phyloP scores from a whole-genome alignment of 1,140 invertebrate species.

The Diabrotica virgifera region DNA sequence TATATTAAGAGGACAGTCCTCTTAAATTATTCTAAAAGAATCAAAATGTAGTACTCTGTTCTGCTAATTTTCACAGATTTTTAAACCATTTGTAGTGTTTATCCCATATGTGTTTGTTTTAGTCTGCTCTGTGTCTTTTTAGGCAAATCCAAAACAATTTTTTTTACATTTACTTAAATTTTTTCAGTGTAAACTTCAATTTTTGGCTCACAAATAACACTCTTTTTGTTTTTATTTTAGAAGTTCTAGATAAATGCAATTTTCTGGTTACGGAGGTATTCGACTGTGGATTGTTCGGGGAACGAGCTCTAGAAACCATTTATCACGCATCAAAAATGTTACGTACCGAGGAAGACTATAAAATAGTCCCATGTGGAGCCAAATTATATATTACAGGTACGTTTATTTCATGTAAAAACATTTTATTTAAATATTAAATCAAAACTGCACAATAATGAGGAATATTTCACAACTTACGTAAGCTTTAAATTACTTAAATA shows the following conservation, averaged over 20 bases:
- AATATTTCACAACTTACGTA: no score
- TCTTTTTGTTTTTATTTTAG: slow-evolving; percentile 4
- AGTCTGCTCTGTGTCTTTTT: no score
- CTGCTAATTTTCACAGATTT: no score
- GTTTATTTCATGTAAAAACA: not conserved
- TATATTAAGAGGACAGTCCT: no score
- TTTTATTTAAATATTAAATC: no score
- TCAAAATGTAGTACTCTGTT: no score
- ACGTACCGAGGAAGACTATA: slow-evolving; percentile 47
- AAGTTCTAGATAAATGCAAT: slow-evolving; percentile 27
- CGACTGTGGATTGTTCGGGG: slow-evolving; percentile 76
- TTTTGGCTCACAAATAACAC: slow-evolving; percentile 7
- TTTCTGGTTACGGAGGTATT: slow-evolving; percentile 72
- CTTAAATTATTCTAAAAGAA: no score
- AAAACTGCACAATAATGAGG: no score
- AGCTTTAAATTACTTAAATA: no score
- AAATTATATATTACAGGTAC: slow-evolving; percentile 60
- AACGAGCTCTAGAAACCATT: slow-evolving; percentile 64
- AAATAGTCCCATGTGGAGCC: slow-evolving; percentile 61
- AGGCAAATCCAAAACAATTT: not conserved
- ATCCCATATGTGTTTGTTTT: no score
- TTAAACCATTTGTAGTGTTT: no score
- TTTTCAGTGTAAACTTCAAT: not conserved
- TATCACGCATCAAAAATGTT: slow-evolving; percentile 65
- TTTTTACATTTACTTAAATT: no score